Base-by-base conservation (phyloP, 2,113 vertebrate genomes). In the Pantherophis guttatus region DNA sequence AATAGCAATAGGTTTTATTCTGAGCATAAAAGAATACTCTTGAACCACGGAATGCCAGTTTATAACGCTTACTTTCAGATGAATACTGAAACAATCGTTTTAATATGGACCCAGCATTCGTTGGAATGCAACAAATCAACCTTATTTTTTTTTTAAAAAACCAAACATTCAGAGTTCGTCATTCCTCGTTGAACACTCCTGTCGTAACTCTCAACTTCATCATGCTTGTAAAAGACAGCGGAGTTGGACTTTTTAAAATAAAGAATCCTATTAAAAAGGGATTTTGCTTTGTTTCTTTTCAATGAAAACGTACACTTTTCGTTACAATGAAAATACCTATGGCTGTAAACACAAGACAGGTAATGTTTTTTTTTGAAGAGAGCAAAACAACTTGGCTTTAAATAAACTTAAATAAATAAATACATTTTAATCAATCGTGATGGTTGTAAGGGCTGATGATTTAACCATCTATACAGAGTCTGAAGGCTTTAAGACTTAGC, bases 1-100 rank as follows among this genome's bases (percentile, higher is more conserved):
- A 91, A 91, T 94, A 95, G 89, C 93, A 91, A 95, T 94, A 93
- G 85, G 94, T 91, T 93, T 95, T 95, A 94, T 91, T 91, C 59
- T 29, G 94, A 97, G 93, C 95, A 89, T 95, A 95, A 97, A 97
- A 97, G 93, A 65, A 91, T 90, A 95, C 88, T 87, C 93, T 88
- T 91, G 88, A 93, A 94, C 94, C 96, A 95, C 93, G 94, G 95
- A 90, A 6, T 92, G 29, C 94, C 91, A 92, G 94, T 94, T 94
- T 92, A 92, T 70, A 93, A 94, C 92, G 89, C 93, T 52, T 54
- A 55, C 92, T 92, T 89, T 48, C 48, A 95, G 87, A 94, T 85
- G 93, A 59, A n/a, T 52, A 90, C 55, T 33, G 70, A 94, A 93
- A 90, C 81, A 53, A 91, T 58, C 93, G 2, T 88, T 94, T 94